Base-by-base conservation (phyloP, 2,888 invertebrate genomes). In the Fabriciana adippe region DNA sequence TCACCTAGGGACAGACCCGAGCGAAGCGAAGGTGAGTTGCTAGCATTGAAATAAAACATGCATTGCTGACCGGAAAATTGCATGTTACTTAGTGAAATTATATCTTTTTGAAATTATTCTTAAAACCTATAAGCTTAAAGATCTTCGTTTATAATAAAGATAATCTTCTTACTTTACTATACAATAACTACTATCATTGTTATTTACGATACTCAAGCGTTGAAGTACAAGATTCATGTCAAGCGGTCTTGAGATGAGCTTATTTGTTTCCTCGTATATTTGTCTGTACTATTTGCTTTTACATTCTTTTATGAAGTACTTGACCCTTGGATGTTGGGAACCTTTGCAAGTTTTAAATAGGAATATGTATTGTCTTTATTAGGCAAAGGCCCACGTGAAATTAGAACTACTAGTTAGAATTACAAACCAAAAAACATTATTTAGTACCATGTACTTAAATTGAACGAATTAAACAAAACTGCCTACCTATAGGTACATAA, bases 241-340 rank as follows among this genome's bases (percentile, higher is more conserved):
- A 72, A 75, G 71, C 63, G 61, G 74, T 75, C 74, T 73, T 69
- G 72, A 73, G 74, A 72, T 74, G 71, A 73, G 73, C 72, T 70
- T 77, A 74, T 76, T 79, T 76, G 78, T 79, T 72, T 77, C 75
- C 71, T 72, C 74, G 76, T 77, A 63, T 83, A 81, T 87, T 82
- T 85, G 81, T 82, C 70, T 78, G 80, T 78, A 79, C 81, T 89
- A 83, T 90, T 90, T 90, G 76, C 84, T 80, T 83, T 81, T 72
- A 83, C 83, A 89, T 90, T 90, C 86, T 85, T 82, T 82, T 74
- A 75, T 72, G 61, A 70, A 79, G 80, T 74, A 74, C 70, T 70
- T 71, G 74, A 75, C 82, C 75, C 78, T 66, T 70, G 41, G 55
- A 41, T 51, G 51, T 64, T 55, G 18, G 65, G 31, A n/a, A 50